Evolutionary conservation across 1,140 invertebrate genomes (phyloP).

Genomic region (Heliothis virescens): DNA sequence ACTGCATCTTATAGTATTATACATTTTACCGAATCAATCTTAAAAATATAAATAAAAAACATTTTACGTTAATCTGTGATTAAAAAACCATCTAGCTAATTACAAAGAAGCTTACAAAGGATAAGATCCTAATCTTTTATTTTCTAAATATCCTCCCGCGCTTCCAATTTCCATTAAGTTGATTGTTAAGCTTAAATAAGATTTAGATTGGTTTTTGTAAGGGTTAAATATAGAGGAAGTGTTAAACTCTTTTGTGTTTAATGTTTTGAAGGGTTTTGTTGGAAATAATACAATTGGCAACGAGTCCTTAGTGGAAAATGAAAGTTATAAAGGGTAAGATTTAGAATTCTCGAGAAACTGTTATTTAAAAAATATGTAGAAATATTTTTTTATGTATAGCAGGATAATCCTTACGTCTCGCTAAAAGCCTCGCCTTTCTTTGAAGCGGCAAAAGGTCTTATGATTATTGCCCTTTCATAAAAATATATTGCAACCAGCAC

Average conservation of each 20-base stretch:
- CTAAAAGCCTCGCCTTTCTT: no score
- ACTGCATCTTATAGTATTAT: background rate
- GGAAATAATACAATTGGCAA: background rate
- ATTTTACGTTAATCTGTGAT: background rate
- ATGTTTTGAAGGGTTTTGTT: background rate
- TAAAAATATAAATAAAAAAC: background rate
- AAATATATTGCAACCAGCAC: no score
- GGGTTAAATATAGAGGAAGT: slow-evolving; percentile 64
- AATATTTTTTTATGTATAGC: no score
- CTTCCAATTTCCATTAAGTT: slow-evolving; percentile 42
- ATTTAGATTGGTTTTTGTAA: slow-evolving; percentile 63
- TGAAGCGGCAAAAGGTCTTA: no score
- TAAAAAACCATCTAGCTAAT: slow-evolving; percentile 21
- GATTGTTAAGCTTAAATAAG: slow-evolving; percentile 50
- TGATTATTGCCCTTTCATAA: no score
- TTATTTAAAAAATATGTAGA: no score
- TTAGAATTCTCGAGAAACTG: no score
- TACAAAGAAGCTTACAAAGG: slow-evolving; percentile 37
- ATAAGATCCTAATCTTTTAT: slow-evolving; percentile 29
- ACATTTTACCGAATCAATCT: background rate
- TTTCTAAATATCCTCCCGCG: slow-evolving; percentile 31
- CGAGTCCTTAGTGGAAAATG: background rate
- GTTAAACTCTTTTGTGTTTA: slow-evolving; percentile 53
- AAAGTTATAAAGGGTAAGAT: no score
- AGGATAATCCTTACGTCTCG: no score